Percentiles rank a stretch among this genome's conserved stretches.
These are phyloP conservation scores for Bombus waltoni DNA, from an alignment of 1,140 invertebrate species.

Conservation along the genomic window DNA sequence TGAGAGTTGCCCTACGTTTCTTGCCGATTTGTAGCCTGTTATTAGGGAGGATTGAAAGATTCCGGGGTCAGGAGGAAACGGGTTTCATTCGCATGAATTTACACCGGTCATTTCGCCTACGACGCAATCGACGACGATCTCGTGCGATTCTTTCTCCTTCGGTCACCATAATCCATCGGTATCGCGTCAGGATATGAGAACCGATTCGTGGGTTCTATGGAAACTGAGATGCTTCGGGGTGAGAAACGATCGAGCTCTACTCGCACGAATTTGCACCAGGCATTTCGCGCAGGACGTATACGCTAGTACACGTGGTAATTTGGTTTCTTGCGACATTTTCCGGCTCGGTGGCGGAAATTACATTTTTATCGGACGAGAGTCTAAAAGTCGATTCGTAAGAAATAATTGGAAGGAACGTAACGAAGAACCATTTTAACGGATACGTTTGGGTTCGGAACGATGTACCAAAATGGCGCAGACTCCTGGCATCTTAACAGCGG, in stretches of 20 bases:
- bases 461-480: constrained; percentile 41
- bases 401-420: not conserved
- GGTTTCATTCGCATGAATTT: constrained; percentile 79
- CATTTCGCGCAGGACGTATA: too few relatives aligned
- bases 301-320: too few relatives aligned
- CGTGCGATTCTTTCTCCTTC: too few relatives aligned
- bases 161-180: too few relatives aligned
- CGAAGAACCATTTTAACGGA: not conserved
- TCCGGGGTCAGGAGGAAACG: constrained; percentile 71
- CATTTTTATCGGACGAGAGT: not conserved
- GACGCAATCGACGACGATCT: not conserved
- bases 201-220: too few relatives aligned
- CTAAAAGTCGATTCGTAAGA: not conserved
- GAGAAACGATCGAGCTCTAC: too few relatives aligned
- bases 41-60: constrained; percentile 83
- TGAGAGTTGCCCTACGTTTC: constrained; percentile 50
- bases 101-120: constrained; percentile 49
- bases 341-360: not conserved
- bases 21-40: constrained; percentile 75
- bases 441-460: too few relatives aligned
- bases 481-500: not conserved
- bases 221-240: too few relatives aligned
- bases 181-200: too few relatives aligned
- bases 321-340: too few relatives aligned
- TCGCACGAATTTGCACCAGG: too few relatives aligned